Conservation (phyloP, 2,888 invertebrate species). For the Mesorhabditis spiculigera region DNA sequence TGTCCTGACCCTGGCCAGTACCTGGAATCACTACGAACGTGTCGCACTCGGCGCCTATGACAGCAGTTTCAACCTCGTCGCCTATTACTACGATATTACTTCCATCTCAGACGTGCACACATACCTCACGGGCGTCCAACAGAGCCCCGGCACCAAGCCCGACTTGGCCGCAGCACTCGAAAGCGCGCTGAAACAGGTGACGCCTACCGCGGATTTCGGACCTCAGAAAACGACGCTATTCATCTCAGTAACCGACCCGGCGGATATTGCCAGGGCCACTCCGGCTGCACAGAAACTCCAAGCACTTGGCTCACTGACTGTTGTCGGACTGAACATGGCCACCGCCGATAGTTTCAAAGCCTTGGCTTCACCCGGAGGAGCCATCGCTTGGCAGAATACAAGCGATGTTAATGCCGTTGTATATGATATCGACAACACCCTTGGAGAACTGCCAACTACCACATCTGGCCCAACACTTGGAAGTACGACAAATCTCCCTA, state of each 20-base stretch:
- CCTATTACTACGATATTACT: no score
- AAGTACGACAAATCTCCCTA: not conserved
- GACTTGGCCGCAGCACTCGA: not conserved
- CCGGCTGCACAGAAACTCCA: not conserved
- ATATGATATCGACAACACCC: not conserved
- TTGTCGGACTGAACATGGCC: slow-evolving; percentile 12
- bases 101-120: no score
- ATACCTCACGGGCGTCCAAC: no score
- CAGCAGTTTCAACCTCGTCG: not conserved
- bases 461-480: not conserved
- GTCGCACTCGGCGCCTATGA: slow-evolving; percentile 8
- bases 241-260: not conserved
- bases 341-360: not conserved
- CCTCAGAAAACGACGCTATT: not conserved
- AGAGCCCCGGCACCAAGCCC: no score
- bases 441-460: slow-evolving; percentile 2
- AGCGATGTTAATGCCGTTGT: slow-evolving; percentile 9
- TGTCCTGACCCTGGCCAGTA: not conserved
- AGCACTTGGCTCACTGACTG: slow-evolving; percentile 7
- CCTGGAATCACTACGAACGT: slow-evolving; percentile 17
- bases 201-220: not conserved
- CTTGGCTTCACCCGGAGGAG: slow-evolving; percentile 11
- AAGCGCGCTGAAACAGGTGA: not conserved
- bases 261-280: not conserved
- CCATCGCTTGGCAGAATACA: slow-evolving; percentile 12